A percentile compares a stretch with the other conserved stretches of the same genome.
These are phyloP conservation scores for Cabera pusaria DNA, from an alignment of 2,888 invertebrate species.

Conservation along the genomic window DNA sequence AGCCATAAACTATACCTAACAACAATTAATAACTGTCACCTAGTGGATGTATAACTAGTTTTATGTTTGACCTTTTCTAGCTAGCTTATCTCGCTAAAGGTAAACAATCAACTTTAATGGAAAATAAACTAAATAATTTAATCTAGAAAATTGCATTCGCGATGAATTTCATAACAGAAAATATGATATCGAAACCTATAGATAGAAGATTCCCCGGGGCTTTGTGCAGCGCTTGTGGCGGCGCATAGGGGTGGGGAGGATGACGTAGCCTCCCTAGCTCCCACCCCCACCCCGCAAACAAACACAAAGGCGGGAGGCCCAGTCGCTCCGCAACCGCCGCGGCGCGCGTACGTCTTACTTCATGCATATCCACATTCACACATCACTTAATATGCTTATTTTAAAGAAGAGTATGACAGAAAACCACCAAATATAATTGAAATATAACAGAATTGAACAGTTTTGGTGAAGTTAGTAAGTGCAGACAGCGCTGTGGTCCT, in stretches of 20 bases:
- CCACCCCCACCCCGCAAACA: conserved; percentile 41
- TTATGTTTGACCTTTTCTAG: too few relatives aligned
- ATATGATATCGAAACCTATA: conserved; percentile 42
- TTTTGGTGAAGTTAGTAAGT: conserved; percentile 15
- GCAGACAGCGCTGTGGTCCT: conserved; percentile 5
- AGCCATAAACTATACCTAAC: too few relatives aligned
- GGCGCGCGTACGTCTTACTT: conserved; percentile 54
- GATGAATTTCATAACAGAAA: conserved; percentile 16
- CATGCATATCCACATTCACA: conserved; percentile 50
- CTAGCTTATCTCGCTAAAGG: too few relatives aligned
- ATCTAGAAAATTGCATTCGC: conserved; percentile 19
- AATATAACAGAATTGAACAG: not conserved
- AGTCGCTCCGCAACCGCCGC: conserved; percentile 72
- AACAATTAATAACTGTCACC: too few relatives aligned
- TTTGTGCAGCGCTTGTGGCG: conserved; percentile 36
- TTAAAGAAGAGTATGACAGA: conserved; percentile 53
- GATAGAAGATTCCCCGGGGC: conserved; percentile 43
- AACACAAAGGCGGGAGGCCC: conserved; percentile 47
- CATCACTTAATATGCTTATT: conserved; percentile 61
- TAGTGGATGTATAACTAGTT: too few relatives aligned
- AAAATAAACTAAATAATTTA: conserved; percentile 1
- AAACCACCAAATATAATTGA: conserved; percentile 22
- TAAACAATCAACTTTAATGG: conserved; percentile 1
- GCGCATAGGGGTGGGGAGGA: conserved; percentile 25
- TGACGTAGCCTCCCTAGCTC: conserved; percentile 53